Evolutionary conservation across 2,113 vertebrate genomes (phyloP).

Genomic region (Falcunculus frontatus): DNA sequence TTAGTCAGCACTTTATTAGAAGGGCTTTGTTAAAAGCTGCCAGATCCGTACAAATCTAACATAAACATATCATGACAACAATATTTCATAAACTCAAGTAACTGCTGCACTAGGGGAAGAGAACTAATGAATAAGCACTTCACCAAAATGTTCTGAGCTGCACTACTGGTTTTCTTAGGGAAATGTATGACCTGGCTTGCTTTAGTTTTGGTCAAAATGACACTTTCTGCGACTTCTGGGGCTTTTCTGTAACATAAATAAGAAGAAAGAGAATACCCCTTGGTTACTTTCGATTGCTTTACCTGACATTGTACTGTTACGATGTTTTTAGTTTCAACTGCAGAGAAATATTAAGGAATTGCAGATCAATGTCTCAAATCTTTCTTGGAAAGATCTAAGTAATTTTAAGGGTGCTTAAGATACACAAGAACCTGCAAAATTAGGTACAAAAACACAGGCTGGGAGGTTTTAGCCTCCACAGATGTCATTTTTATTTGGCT

Average conservation of each 20-base stretch:
- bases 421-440: not conserved
- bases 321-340: not conserved
- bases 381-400: not conserved
- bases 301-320: not conserved
- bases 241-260: not conserved
- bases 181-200: not conserved
- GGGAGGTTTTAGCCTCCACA: not conserved
- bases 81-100: not conserved
- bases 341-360: not conserved
- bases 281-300: not conserved
- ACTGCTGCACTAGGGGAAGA: not conserved
- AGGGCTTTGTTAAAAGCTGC: not conserved
- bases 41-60: not conserved
- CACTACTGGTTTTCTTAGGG: not conserved
- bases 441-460: not conserved
- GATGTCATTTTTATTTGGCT: not conserved
- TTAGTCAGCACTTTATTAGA: not conserved
- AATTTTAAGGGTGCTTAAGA: not conserved
- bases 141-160: not conserved
- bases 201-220: not conserved
- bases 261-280: not conserved
- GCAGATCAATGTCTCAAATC: not conserved
- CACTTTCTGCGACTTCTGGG: not conserved
- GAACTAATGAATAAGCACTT: not conserved
- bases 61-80: not conserved